Conservation (phyloP, 2,113 vertebrate species). For the Ctenodactylus gundi region DNA sequence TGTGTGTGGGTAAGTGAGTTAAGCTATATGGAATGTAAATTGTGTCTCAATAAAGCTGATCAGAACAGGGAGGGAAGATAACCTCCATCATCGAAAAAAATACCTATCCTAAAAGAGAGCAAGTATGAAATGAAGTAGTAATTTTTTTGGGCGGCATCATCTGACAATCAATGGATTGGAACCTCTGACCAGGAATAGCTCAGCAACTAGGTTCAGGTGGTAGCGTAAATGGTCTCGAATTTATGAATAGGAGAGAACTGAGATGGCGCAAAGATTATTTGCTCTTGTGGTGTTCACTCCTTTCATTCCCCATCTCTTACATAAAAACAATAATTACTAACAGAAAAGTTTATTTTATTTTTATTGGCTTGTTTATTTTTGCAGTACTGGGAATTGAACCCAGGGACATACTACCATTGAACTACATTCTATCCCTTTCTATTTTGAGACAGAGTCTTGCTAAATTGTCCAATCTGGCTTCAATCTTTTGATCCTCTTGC, state of each 20-base stretch:
- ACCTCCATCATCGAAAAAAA: no score
- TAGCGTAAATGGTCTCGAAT: not conserved
- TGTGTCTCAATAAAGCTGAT: constrained; percentile 33
- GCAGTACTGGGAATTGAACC: not conserved
- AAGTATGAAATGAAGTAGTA: not conserved
- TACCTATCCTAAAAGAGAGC: not conserved
- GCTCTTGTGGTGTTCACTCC: not conserved
- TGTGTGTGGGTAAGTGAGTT: no score
- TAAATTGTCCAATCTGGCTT: not conserved
- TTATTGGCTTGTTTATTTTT: not conserved
- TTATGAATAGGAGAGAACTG: not conserved
- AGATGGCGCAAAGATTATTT: not conserved
- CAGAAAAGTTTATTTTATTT: not conserved
- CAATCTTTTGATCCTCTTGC: not conserved
- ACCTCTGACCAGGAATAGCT: constrained; percentile 1
- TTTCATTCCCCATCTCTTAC: not conserved
- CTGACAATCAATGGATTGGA: not conserved
- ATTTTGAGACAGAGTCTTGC: not conserved
- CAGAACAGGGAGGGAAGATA: not conserved
- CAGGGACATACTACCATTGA: not conserved
- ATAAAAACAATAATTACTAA: not conserved
- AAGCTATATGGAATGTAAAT: no score
- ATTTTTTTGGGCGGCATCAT: not conserved
- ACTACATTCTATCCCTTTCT: not conserved
- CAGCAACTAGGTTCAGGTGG: not conserved